Base-by-base conservation (phyloP, 2,888 invertebrate genomes). In the Coenonympha glycerion region DNA sequence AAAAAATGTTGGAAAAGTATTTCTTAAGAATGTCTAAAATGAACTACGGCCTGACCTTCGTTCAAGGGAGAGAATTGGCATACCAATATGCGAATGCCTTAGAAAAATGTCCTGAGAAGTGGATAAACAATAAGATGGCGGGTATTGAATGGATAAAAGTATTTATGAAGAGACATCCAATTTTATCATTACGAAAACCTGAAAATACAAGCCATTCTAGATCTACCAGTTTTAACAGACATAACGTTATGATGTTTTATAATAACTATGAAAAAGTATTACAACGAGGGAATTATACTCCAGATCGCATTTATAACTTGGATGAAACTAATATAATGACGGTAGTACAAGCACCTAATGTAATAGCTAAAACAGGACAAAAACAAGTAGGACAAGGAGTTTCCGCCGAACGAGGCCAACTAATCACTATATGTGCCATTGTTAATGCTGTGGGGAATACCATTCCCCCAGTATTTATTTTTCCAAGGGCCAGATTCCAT, bases 281-380 rank as follows among this genome's bases (percentile, higher is more conserved):
- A 11, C 15, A 36, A 41, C 18, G 21, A 15, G 18, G 15, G 6
- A 42, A 52, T 24, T 58, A 40, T 45, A 57, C 49, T 21, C 47
- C 52, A 22, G 49, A 40, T 13, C 19, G 49, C 4, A 52, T 52
- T 4, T 40, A 46, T 45, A 61, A 61, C 30, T 41, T 65, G 2
- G 67, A 70, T 42, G 66, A 71, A 51, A 67, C 65, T 9, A 60
- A 56, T 16, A 56, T 47, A 47, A 44, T 47, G 33, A 68, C 68
- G 3, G 67, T 65, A 13, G 51, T 63, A 3, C 55, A 60, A 50
- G 55, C 62, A 31, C 58, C 56, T 6, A 58, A 60, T 52, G 53
- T 60, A 3, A 54, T 62, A 16, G 62, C 59, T 41, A 15, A 13
- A 49, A 60, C 47, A 46, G 49, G 56, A 5, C 21, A 13, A 48